A percentile compares a stretch with the other conserved stretches of the same genome.
Evolutionary conservation across 2,113 vertebrate species (phyloP).

Genomic region (Caretta caretta): DNA sequence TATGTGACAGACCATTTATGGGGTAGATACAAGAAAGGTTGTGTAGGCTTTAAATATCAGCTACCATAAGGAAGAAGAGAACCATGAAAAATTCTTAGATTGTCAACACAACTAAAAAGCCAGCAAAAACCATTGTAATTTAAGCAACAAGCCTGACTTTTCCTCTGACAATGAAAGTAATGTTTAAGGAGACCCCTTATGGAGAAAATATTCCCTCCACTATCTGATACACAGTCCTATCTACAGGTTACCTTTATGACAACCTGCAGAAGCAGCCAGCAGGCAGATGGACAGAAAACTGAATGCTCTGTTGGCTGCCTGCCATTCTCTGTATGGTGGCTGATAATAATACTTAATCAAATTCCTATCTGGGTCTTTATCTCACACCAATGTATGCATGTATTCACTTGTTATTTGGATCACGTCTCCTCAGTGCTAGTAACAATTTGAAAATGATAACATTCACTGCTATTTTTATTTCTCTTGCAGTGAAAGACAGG

Average conservation of each 20-base stretch:
- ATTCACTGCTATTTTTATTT: constrained; percentile 75
- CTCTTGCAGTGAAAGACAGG: constrained; percentile 46
- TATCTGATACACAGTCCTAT: neutral
- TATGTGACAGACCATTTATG: neutral
- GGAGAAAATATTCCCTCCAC: neutral
- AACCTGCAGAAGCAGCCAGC: constrained; percentile 33
- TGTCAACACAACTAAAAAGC: constrained; percentile 33
- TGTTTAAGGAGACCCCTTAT: neutral
- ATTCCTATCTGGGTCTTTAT: constrained; percentile 52
- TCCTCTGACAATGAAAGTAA: neutral
- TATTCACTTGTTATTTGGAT: constrained; percentile 66
- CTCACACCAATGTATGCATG: constrained; percentile 8
- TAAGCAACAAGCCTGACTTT: neutral
- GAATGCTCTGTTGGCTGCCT: constrained; percentile 12
- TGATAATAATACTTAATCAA: constrained; percentile 58
- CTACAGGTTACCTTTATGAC: constrained; percentile 31
- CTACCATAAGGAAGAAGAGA: neutral
- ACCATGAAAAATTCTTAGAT: neutral
- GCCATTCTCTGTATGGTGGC: constrained; percentile 5
- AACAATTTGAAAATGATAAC: constrained; percentile 72
- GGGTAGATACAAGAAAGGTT: neutral
- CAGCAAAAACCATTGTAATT: neutral
- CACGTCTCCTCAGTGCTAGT: constrained; percentile 55
- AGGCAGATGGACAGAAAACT: constrained; percentile 28
- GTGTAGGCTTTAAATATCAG: neutral